Conservation (phyloP, 2,888 invertebrate genomes). For the Chaitophorus viminalis region DNA sequence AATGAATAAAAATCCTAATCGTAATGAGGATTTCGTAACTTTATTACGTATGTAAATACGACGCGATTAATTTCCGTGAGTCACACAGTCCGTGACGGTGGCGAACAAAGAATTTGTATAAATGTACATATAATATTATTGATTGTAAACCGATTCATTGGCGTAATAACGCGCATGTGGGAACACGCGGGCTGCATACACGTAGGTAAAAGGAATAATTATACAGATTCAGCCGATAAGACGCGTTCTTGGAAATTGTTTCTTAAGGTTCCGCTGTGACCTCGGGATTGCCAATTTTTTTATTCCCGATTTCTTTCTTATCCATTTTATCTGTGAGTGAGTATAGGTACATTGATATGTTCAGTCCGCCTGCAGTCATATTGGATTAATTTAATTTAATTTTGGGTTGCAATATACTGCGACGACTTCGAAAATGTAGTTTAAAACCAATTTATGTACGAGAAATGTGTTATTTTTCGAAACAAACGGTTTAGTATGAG, state of each 20-base stretch:
- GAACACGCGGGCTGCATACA: background rate
- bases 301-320: background rate
- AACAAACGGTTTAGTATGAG: too few relatives aligned
- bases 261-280: slow-evolving; percentile 23
- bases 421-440: too few relatives aligned
- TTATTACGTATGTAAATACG: background rate
- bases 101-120: background rate
- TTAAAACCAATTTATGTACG: too few relatives aligned
- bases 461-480: too few relatives aligned
- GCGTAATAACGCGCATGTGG: background rate
- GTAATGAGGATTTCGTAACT: background rate
- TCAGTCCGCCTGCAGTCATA: too few relatives aligned
- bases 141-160: background rate
- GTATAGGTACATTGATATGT: too few relatives aligned
- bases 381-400: too few relatives aligned
- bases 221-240: slow-evolving; percentile 22
- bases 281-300: background rate
- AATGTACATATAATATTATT: background rate
- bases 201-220: background rate
- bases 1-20: background rate
- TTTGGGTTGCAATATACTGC: too few relatives aligned
- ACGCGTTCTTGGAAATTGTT: slow-evolving; percentile 19
- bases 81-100: background rate
- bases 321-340: too few relatives aligned
- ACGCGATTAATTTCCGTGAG: background rate